Evolutionary conservation across 2,113 vertebrate species (phyloP).

Genomic region (Neolamprologus ventralis): DNA sequence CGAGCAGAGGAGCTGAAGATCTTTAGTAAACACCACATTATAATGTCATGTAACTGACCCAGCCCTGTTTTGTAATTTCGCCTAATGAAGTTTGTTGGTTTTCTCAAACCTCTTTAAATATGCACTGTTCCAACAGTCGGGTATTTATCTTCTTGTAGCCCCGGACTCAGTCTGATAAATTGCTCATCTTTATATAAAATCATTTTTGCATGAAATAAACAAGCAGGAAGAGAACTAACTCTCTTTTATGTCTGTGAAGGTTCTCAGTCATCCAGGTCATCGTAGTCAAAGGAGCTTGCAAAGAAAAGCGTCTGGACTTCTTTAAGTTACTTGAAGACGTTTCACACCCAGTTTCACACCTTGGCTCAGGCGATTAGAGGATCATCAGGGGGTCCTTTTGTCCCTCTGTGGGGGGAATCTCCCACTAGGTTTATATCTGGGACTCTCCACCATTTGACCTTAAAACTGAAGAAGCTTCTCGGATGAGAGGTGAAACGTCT

Average conservation of each 20-base stretch:
- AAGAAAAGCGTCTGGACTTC: too few relatives aligned
- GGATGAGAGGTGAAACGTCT: too few relatives aligned
- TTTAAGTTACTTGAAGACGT: too few relatives aligned
- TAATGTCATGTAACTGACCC: neutral
- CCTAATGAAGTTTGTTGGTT: neutral
- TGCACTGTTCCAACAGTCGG: neutral
- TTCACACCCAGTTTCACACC: too few relatives aligned
- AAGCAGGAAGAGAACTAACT: neutral
- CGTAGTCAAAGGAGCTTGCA: too few relatives aligned
- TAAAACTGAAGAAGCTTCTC: too few relatives aligned
- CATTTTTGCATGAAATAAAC: neutral
- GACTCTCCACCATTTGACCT: too few relatives aligned
- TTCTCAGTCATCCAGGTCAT: too few relatives aligned
- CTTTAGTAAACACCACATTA: neutral
- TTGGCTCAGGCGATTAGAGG: too few relatives aligned
- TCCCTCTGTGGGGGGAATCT: too few relatives aligned
- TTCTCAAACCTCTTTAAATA: neutral
- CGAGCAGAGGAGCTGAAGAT: neutral
- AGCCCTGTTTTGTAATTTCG: neutral
- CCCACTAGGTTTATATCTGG: too few relatives aligned
- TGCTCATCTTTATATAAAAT: neutral
- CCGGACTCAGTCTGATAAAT: neutral
- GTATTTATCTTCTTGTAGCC: neutral
- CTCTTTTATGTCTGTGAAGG: neutral
- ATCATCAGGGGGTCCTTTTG: too few relatives aligned